A percentile compares a stretch with the other conserved stretches of the same genome.
These are phyloP conservation scores for Pygoscelis antarcticus DNA, from an alignment of 2,113 vertebrate species.

Conservation along the genomic window DNA sequence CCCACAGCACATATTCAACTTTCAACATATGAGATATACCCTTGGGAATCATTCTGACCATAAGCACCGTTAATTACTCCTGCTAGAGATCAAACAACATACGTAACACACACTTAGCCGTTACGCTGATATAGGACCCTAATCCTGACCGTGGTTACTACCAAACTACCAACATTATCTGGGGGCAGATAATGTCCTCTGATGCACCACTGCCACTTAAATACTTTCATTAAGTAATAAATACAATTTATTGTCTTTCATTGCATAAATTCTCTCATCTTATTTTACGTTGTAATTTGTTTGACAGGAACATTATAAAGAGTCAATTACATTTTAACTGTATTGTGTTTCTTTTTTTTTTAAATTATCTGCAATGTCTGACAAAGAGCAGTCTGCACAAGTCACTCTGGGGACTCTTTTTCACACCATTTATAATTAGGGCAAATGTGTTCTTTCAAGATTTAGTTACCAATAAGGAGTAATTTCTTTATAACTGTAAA, in stretches of 20 bases:
- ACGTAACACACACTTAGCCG: not conserved
- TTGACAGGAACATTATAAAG: not conserved
- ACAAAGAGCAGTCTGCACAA: not conserved
- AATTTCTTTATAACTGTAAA: not conserved
- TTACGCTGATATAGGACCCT: not conserved
- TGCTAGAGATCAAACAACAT: not conserved
- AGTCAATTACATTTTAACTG: not conserved
- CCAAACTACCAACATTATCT: not conserved
- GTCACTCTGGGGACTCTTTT: not conserved
- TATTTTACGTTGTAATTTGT: constrained; percentile 8
- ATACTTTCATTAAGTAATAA: not conserved
- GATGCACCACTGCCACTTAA: not conserved
- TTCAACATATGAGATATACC: not conserved
- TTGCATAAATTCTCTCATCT: not conserved
- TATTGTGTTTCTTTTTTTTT: not conserved
- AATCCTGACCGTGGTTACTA: not conserved
- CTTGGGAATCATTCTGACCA: not conserved
- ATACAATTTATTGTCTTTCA: not conserved
- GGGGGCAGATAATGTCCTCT: not conserved
- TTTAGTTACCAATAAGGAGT: constrained; percentile 15
- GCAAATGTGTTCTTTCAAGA: not conserved
- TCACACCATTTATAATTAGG: not conserved
- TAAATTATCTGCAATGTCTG: not conserved
- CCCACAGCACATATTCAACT: not conserved
- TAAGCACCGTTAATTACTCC: not conserved